Conservation (phyloP, 1,140 invertebrate species). For the Lasioglossum albipes region DNA sequence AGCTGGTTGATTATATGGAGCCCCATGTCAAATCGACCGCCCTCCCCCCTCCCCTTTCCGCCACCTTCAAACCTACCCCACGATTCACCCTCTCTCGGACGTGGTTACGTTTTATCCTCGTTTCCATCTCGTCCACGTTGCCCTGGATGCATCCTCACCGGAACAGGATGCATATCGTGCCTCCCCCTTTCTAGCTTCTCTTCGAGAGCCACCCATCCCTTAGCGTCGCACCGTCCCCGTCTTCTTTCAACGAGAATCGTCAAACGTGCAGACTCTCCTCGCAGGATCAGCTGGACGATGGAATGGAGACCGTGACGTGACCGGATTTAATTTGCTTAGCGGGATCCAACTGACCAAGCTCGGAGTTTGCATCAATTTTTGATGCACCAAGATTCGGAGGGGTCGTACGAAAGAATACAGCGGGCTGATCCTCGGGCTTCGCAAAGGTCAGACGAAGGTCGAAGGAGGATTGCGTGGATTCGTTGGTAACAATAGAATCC, state of each 20-base stretch:
- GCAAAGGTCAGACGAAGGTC: no score
- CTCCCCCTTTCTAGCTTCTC: no score
- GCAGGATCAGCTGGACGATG: background rate
- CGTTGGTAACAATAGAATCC: no score
- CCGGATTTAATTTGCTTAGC: conserved; percentile 1
- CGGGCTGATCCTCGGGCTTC: no score
- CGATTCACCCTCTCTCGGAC: background rate
- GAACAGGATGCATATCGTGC: background rate
- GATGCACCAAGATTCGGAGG: no score
- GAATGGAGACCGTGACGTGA: background rate
- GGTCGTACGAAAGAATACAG: no score
- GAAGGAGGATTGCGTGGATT: no score
- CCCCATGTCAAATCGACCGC: conserved; percentile 67
- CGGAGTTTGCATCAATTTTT: no score
- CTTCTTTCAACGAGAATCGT: background rate
- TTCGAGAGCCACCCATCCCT: background rate
- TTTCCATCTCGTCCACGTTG: conserved; percentile 39
- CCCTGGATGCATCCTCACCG: background rate
- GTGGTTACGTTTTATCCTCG: conserved; percentile 51
- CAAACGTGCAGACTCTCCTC: background rate
- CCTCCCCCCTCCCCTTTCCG: conserved; percentile 26
- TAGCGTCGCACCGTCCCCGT: background rate
- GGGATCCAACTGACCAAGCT: no score
- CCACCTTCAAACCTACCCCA: background rate
- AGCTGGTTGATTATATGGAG: conserved; percentile 72